Evolutionary conservation across 2,113 vertebrate species (phyloP).

Genomic region (Syngnathus scovelli): DNA sequence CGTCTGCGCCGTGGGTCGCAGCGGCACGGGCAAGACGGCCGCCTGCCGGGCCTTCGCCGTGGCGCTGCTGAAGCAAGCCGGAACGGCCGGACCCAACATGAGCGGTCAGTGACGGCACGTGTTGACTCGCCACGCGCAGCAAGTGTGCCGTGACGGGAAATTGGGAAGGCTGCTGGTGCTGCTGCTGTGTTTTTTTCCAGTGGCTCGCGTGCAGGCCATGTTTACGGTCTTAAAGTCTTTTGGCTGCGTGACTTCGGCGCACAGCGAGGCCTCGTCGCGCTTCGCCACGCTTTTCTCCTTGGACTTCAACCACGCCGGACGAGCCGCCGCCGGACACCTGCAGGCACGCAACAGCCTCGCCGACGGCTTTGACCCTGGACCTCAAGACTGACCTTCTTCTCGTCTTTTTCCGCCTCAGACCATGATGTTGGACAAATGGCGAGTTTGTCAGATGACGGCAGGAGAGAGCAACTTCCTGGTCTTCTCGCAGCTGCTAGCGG

Average conservation of each 20-base stretch:
- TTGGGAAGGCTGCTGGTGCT: too few relatives aligned
- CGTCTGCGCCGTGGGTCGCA: conserved; percentile 80
- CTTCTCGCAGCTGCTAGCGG: conserved; percentile 87
- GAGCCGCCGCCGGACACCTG: conserved; percentile 78
- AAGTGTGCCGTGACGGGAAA: neutral
- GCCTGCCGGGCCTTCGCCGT: conserved; percentile 75
- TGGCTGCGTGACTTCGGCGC: conserved; percentile 72
- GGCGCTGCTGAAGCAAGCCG: conserved; percentile 75
- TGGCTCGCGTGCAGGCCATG: conserved; percentile 83
- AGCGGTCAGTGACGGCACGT: conserved; percentile 60
- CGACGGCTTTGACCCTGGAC: neutral
- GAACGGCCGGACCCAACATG: conserved; percentile 69
- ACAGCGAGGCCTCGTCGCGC: conserved; percentile 74
- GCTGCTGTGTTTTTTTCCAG: conserved; percentile 52
- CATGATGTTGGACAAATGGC: conserved; percentile 84
- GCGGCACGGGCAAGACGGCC: conserved; percentile 79
- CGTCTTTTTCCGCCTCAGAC: conserved; percentile 69
- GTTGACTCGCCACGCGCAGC: neutral
- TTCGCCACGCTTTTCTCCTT: conserved; percentile 84
- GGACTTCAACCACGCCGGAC: conserved; percentile 85
- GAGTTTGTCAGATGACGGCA: conserved; percentile 66
- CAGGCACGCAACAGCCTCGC: conserved; percentile 71
- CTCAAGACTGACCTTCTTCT: neutral
- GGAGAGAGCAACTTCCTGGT: conserved; percentile 86
- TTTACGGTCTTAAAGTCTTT: conserved; percentile 87